Conservation (phyloP, 2,797 vertebrate genomes). For the Peromyscus nudipes region DNA sequence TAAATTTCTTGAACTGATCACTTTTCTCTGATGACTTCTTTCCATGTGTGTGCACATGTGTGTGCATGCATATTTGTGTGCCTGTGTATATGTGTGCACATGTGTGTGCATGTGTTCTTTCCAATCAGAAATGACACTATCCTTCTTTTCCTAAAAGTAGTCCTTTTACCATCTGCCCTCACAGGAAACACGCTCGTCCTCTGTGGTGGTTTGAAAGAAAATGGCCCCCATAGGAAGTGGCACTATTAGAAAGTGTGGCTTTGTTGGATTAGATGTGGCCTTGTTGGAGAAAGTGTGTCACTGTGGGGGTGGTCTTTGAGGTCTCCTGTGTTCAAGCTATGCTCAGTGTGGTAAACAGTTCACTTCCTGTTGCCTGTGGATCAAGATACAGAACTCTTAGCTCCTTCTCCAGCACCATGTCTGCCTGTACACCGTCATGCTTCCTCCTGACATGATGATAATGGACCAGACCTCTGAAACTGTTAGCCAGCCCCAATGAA, state of each 20-base stretch:
- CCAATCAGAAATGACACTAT: not conserved
- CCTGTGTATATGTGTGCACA: not conserved
- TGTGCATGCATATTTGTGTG: not conserved
- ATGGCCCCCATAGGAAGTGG: not conserved
- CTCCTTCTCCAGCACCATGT: not conserved
- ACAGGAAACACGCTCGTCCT: not conserved
- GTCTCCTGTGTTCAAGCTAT: not conserved
- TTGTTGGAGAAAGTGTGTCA: not conserved
- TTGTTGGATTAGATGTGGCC: not conserved
- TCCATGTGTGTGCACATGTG: not conserved
- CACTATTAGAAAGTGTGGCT: not conserved
- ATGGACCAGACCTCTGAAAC: not conserved
- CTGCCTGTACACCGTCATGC: not conserved
- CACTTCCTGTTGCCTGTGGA: not conserved
- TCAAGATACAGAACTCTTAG: not conserved
- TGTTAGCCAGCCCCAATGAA: not conserved
- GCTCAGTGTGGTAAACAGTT: not conserved
- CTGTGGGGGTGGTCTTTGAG: not conserved
- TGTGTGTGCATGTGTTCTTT: not conserved
- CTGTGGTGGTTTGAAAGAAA: not conserved
- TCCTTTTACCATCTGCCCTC: not conserved
- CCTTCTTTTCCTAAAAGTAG: not conserved
- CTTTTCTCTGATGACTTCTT: constrained; percentile 43
- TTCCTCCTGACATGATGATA: not conserved
- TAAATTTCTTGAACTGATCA: constrained; percentile 60